Percentiles rank a stretch among this genome's conserved stretches.
Conservation (phyloP, 2,888 invertebrate species). For the Marronus borbonicus region DNA sequence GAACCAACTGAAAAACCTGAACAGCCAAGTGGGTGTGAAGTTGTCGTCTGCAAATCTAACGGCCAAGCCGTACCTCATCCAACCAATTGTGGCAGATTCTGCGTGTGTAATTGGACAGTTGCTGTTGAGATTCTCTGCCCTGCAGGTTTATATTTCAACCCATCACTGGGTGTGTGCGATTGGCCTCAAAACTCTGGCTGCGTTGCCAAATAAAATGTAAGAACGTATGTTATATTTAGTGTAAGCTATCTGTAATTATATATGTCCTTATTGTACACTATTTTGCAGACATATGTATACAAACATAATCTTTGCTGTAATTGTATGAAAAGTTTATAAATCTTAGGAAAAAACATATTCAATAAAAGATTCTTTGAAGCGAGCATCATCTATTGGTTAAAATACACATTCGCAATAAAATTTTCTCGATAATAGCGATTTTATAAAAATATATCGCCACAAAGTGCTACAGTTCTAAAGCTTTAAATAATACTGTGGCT, state of each 20-base stretch:
- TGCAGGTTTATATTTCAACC: constrained; percentile 2
- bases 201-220: background rate
- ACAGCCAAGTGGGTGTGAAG: background rate
- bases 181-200: constrained; percentile 1
- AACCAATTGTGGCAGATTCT: background rate
- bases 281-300: background rate
- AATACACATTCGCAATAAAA: too few relatives aligned
- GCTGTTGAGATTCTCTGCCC: constrained; percentile 17
- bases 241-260: background rate
- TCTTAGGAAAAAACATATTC: too few relatives aligned
- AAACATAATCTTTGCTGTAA: too few relatives aligned
- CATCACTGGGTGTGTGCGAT: constrained; percentile 1
- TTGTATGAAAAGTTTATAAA: too few relatives aligned
- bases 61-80: background rate
- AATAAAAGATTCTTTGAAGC: too few relatives aligned
- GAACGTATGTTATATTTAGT: background rate
- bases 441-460: too few relatives aligned
- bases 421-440: too few relatives aligned
- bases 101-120: constrained; percentile 5
- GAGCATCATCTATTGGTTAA: too few relatives aligned
- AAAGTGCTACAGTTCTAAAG: too few relatives aligned
- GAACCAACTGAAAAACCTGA: background rate
- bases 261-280: background rate
- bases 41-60: background rate
- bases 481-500: too few relatives aligned